A percentile compares a stretch with the other conserved stretches of the same genome.
phyloP scores from a whole-genome alignment of 2,797 vertebrate species.

The Alfaro cultratus region DNA sequence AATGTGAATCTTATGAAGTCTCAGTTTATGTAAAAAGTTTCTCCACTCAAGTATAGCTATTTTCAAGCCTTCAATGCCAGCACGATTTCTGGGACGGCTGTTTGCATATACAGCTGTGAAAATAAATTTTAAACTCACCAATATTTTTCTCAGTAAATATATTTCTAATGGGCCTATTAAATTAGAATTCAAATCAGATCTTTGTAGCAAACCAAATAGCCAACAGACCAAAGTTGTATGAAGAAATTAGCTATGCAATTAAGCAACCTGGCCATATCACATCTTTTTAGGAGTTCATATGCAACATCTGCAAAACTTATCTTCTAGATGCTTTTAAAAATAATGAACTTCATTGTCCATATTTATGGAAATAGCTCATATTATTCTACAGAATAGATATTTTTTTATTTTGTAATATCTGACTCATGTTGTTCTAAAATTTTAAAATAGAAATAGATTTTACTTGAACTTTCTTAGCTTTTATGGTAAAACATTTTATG shows the following conservation, averaged over 20 bases:
- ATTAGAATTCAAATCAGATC: neutral
- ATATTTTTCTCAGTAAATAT: neutral
- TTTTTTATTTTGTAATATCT: too few species aligned
- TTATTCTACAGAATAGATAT: too few species aligned
- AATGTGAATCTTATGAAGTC: constrained; percentile 68
- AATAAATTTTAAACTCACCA: neutral
- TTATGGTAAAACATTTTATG: too few species aligned
- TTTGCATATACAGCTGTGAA: neutral
- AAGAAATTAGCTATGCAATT: neutral
- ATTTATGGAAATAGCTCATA: too few species aligned
- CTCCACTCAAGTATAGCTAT: constrained; percentile 22
- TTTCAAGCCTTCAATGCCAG: constrained; percentile 57
- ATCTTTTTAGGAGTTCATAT: too few species aligned
- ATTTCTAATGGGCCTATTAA: neutral
- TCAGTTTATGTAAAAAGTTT: constrained; percentile 22
- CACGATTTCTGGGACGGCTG: constrained; percentile 43
- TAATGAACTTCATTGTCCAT: too few species aligned
- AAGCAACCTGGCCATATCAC: neutral
- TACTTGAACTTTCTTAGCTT: too few species aligned
- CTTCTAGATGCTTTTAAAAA: too few species aligned
- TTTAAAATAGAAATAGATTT: too few species aligned
- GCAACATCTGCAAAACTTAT: too few species aligned
- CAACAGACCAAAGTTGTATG: neutral
- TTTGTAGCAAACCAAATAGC: neutral
- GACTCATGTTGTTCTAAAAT: too few species aligned